A percentile compares a stretch with the other conserved stretches of the same genome.
These are phyloP conservation scores for Zeus faber DNA, from an alignment of 2,113 vertebrate species.

Conservation along the genomic window DNA sequence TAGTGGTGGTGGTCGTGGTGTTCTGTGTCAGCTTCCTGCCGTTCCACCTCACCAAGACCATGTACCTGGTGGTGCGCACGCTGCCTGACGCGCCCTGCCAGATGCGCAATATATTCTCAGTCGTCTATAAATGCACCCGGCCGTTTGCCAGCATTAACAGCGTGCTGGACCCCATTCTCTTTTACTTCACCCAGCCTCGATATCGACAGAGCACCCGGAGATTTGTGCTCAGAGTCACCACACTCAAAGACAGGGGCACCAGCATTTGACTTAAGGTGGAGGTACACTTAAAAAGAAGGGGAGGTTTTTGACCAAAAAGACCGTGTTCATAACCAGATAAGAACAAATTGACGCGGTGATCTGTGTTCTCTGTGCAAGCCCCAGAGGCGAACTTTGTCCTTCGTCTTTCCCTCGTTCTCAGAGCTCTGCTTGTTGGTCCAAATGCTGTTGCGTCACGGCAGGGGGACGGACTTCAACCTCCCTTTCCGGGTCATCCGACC, in stretches of 20 bases:
- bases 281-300: neutral
- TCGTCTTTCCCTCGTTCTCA: no score
- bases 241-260: conserved; percentile 61
- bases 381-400: no score
- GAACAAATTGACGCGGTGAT: no score
- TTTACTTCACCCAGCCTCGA: conserved; percentile 91
- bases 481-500: no score
- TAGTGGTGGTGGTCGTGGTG: conserved; percentile 82
- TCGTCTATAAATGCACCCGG: conserved; percentile 88
- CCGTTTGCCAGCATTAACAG: conserved; percentile 97
- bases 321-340: no score
- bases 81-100: conserved; percentile 63
- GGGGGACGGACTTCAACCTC: no score
- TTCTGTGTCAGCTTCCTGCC: conserved; percentile 94
- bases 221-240: conserved; percentile 79
- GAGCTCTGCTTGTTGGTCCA: no score
- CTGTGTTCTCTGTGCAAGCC: no score
- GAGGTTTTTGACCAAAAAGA: no score
- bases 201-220: conserved; percentile 79
- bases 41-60: conserved; percentile 92
- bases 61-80: conserved; percentile 86
- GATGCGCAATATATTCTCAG: conserved; percentile 79
- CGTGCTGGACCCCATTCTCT: conserved; percentile 92
- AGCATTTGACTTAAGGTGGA: conserved; percentile 25
- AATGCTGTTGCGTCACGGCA: no score